A percentile compares a stretch with the other conserved stretches of the same genome.
Conservation (phyloP, 2,888 invertebrate genomes). For the Caenorhabditis sp. region DNA sequence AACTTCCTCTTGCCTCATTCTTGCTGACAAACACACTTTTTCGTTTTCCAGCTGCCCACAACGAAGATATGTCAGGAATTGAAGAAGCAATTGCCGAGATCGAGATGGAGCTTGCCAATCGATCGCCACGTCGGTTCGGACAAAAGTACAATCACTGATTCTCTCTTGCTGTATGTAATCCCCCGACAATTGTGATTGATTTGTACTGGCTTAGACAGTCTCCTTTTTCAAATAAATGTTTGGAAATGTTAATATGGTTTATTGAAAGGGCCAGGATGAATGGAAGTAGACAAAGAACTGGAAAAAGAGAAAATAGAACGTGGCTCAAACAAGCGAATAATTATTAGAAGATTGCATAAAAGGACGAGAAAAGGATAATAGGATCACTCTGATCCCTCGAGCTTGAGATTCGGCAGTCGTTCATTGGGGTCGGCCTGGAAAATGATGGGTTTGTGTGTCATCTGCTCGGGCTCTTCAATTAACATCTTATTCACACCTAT, state of each 20-base stretch:
- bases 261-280: too few species aligned
- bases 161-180: neutral
- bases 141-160: slow-evolving; percentile 25
- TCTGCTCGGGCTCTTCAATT: neutral
- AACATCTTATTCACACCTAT: neutral
- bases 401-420: too few species aligned
- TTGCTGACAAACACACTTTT: neutral
- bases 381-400: too few species aligned
- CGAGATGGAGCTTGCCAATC: slow-evolving; percentile 30
- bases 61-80: slow-evolving; percentile 7
- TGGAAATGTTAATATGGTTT: slow-evolving; percentile 26
- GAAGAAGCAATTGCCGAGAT: slow-evolving; percentile 34
- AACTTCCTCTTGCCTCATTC: neutral
- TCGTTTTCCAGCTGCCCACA: slow-evolving; percentile 15
- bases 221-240: slow-evolving; percentile 33
- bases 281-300: too few species aligned
- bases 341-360: too few species aligned
- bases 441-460: too few species aligned
- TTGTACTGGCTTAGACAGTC: slow-evolving; percentile 37
- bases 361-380: too few species aligned
- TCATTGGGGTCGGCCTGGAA: too few species aligned
- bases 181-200: slow-evolving; percentile 33
- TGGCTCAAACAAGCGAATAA: too few species aligned
- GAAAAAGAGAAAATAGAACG: too few species aligned
- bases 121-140: neutral